Evolutionary conservation across 2,113 vertebrate species (phyloP).

Genomic region (Phoxinus phoxinus): DNA sequence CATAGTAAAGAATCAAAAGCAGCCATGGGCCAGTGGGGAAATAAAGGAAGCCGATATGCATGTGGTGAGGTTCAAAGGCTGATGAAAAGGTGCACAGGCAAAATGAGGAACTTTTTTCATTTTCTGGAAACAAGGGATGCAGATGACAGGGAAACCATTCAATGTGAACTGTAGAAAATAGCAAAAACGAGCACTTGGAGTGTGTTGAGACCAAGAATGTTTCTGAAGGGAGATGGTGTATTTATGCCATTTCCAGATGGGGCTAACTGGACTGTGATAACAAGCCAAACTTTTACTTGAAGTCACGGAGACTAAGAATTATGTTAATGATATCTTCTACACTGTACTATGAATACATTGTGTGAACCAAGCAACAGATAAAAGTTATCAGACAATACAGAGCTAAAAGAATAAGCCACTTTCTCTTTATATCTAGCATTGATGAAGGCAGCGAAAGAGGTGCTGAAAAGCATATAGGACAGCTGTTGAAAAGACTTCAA

Average conservation of each 20-base stretch:
- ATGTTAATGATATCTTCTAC: not conserved
- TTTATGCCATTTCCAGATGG: not conserved
- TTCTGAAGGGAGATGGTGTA: not conserved
- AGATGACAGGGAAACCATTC: not conserved
- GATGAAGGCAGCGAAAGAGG: not conserved
- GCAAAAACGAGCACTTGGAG: not conserved
- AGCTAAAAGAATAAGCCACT: not conserved
- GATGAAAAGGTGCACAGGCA: not conserved
- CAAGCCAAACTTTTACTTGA: not conserved
- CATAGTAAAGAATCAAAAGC: slow-evolving; percentile 14
- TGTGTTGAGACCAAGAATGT: not conserved
- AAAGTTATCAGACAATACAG: not conserved
- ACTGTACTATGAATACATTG: not conserved
- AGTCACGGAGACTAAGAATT: not conserved
- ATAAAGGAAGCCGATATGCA: slow-evolving; percentile 19
- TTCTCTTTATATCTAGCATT: not conserved
- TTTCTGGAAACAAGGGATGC: not conserved
- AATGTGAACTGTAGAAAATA: not conserved
- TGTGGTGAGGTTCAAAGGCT: not conserved
- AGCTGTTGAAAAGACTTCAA: not conserved
- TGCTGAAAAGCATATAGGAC: not conserved
- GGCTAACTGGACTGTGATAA: not conserved
- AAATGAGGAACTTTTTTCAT: not conserved
- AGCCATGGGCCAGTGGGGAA: slow-evolving; percentile 1
- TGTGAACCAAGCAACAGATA: not conserved